Evolutionary conservation across 2,888 invertebrate species (phyloP), one percentile per base, ranked within the genome.

Genomic region (Troglohyphantes excavatus): DNA sequence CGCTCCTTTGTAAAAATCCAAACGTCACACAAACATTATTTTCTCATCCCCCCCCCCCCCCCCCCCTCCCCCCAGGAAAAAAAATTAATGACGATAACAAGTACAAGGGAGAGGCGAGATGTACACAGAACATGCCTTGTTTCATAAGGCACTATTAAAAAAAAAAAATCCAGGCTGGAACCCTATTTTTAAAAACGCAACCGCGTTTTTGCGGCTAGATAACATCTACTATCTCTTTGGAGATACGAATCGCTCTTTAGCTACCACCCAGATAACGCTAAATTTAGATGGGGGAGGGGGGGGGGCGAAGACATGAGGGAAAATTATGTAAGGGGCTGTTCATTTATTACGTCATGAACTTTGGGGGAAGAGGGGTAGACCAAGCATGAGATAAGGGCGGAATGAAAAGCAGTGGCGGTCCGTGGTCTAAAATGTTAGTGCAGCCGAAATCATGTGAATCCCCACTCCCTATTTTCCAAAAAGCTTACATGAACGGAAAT

Each of bases 241-340:
- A 85, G 85, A 85, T 85, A 85, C 43, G 63, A 46, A 85, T 85
- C 85, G 76, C 76, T 85, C 85, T 85, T 85, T 85, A 76, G 85
- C 85, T 68, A 68, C 85, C 68, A 68, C 76, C n/a, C 59, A 85
- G 85, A 85, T 85, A 85, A 85, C 53, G 76, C 85, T 85, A 85
- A 78, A 85, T 85, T 76, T 85, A 85, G 85, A 84, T 61, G 53
- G 68, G 59, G 59, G 61, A 46, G 29, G 67, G 13, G 26, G 17
- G 46, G 23, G 9, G n/a, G 26, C 39, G 13, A 39, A 13, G 39
- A 13, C 7, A 7, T 39, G 27, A 17, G 27, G 46, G 33, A 67
- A 67, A 46, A 84, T 43, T 65, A 68, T 27, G 19, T 46, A 7
- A 3, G 39, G 39, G 39, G 39, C n/a, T n/a, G n/a, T n/a, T n/a